phyloP scores from a whole-genome alignment of 2,113 vertebrate species.

The Scalopus aquaticus region DNA sequence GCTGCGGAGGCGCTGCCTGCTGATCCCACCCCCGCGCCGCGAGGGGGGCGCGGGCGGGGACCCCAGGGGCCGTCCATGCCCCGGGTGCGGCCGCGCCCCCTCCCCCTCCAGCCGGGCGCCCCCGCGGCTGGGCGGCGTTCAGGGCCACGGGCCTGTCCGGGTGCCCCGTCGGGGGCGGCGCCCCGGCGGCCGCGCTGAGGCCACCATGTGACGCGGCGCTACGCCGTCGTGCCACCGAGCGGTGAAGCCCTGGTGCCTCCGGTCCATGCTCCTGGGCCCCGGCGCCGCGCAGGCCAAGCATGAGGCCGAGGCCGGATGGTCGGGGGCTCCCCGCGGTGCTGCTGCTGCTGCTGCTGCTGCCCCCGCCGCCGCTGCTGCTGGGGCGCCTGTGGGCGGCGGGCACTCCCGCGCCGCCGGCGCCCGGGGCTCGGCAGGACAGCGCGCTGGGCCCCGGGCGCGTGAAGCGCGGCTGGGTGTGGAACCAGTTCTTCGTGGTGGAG shows the following conservation, averaged over 20 bases:
- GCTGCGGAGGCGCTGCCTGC: not conserved
- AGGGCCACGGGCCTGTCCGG: slow-evolving; percentile 21
- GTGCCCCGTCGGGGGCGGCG: not conserved
- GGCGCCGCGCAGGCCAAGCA: slow-evolving; percentile 62
- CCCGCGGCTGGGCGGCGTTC: not conserved
- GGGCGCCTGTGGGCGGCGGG: slow-evolving; percentile 73
- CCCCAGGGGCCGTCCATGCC: slow-evolving; percentile 65
- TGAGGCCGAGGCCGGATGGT: slow-evolving; percentile 39
- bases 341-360: slow-evolving; percentile 81
- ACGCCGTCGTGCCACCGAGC: not conserved
- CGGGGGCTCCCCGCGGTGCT: slow-evolving; percentile 71
- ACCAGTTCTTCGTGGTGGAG: slow-evolving; percentile 99
- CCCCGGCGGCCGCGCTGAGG: not conserved
- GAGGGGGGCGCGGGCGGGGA: not conserved
- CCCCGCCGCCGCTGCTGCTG: slow-evolving; percentile 34
- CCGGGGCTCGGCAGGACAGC: slow-evolving; percentile 60
- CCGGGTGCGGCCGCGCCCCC: slow-evolving; percentile 54
- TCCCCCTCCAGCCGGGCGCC: slow-evolving; percentile 10
- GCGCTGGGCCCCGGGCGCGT: slow-evolving; percentile 89
- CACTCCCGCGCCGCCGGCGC: slow-evolving; percentile 59
- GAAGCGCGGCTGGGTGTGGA: slow-evolving; percentile 99
- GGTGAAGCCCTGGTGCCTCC: slow-evolving; percentile 37
- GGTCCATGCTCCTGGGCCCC: slow-evolving; percentile 25
- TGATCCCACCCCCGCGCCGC: not conserved
- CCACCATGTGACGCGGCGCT: slow-evolving; percentile 67